These are phyloP conservation scores for Neelides sp. DNA, from an alignment of 1,140 invertebrate species.

Conservation along the genomic window DNA sequence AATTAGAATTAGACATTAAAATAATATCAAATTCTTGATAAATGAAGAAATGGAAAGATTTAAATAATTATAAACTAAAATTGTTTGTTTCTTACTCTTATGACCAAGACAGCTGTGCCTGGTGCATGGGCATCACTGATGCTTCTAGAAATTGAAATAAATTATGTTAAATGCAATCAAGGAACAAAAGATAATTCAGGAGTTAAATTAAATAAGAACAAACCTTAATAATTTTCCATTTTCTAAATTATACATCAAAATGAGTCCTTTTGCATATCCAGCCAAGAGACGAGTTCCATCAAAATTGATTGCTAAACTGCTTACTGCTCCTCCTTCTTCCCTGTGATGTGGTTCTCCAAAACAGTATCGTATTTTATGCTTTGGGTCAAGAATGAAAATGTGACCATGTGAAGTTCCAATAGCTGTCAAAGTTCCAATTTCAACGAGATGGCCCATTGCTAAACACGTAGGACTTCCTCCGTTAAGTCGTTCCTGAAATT, in stretches of 20 bases:
- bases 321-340: constrained; percentile 64
- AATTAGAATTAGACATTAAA: constrained; percentile 24
- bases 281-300: constrained; percentile 72
- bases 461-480: constrained; percentile 76
- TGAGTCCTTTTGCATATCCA: constrained; percentile 74
- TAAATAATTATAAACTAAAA: too few species aligned
- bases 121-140: constrained; percentile 45
- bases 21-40: not conserved
- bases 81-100: constrained; percentile 43
- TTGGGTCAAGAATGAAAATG: constrained; percentile 73
- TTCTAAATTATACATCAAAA: constrained; percentile 66
- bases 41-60: not conserved
- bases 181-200: not conserved
- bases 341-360: constrained; percentile 47
- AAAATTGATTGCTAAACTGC: constrained; percentile 68
- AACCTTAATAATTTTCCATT: constrained; percentile 40
- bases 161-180: not conserved
- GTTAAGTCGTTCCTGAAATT: constrained; percentile 65
- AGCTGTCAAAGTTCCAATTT: constrained; percentile 62
- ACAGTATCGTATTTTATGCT: constrained; percentile 73
- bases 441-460: too few species aligned
- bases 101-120: constrained; percentile 42
- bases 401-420: constrained; percentile 88
- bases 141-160: constrained; percentile 38
- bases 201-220: not conserved